Percentiles rank a stretch among this genome's conserved stretches.
phyloP scores from a whole-genome alignment of 2,888 invertebrate genomes.

The Hyles lineata region DNA sequence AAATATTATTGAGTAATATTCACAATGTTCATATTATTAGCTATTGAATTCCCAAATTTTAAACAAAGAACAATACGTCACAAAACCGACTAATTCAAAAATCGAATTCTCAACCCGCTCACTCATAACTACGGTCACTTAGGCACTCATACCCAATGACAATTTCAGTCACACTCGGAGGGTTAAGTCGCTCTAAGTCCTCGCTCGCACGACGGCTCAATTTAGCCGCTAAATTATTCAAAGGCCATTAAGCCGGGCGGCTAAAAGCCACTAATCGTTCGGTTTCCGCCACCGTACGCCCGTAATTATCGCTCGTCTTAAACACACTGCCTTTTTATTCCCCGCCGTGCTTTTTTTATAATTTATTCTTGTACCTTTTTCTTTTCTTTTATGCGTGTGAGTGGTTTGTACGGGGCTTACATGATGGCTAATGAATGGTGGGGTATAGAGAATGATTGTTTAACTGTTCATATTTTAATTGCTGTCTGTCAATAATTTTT shows the following conservation, averaged over 20 bases:
- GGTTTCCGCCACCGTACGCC: constrained; percentile 68
- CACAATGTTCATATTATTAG: too few relatives aligned
- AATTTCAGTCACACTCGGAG: not conserved
- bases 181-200: constrained; percentile 5
- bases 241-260: constrained; percentile 65
- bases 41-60: not conserved
- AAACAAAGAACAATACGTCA: not conserved
- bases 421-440: constrained; percentile 38
- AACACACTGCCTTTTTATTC: constrained; percentile 50
- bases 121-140: not conserved
- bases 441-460: not conserved
- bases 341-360: constrained; percentile 39
- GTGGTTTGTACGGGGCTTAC: constrained; percentile 48
- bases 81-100: not conserved
- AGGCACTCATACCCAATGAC: not conserved
- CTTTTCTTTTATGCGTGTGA: constrained; percentile 50
- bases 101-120: too few relatives aligned
- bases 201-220: constrained; percentile 48
- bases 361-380: constrained; percentile 39
- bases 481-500: too few relatives aligned
- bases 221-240: constrained; percentile 61
- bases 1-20: too few relatives aligned
- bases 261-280: constrained; percentile 73
- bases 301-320: constrained; percentile 57
- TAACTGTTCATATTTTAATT: not conserved